Evolutionary conservation across 2,888 invertebrate genomes (phyloP).

Genomic region (Scrobipalpa atriplicella): DNA sequence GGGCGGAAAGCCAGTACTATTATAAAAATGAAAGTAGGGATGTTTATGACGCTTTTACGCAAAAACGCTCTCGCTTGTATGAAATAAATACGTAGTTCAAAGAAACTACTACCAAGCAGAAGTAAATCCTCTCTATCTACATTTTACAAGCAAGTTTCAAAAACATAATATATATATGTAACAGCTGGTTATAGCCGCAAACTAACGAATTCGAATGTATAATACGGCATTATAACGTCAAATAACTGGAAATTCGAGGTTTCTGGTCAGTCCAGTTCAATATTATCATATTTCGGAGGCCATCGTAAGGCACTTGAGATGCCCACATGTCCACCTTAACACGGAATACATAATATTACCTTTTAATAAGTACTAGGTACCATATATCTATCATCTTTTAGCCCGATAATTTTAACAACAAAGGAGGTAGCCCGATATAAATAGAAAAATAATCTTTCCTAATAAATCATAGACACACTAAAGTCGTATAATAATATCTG

Average conservation of each 20-base stretch:
- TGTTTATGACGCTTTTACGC: too few species aligned
- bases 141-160: not conserved
- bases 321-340: constrained; percentile 10
- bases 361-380: not conserved
- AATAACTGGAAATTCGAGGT: constrained; percentile 59
- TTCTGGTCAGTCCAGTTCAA: constrained; percentile 39
- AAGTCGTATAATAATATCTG: not conserved
- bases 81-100: too few species aligned
- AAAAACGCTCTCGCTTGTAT: too few species aligned
- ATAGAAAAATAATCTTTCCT: too few species aligned
- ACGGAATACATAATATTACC: not conserved
- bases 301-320: constrained; percentile 37
- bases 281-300: constrained; percentile 64
- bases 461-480: not conserved
- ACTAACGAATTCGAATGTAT: constrained; percentile 44
- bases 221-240: constrained; percentile 39
- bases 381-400: too few species aligned
- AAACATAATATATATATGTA: not conserved
- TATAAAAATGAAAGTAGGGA: too few species aligned
- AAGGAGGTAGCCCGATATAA: too few species aligned
- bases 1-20: too few species aligned
- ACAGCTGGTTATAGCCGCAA: constrained; percentile 30
- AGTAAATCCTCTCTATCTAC: too few species aligned
- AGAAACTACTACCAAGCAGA: too few species aligned
- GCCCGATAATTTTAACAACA: too few species aligned